A percentile compares a stretch with the other conserved stretches of the same genome.
Evolutionary conservation across 1,140 invertebrate species (phyloP).

Genomic region (Aphelinus atriplicis): DNA sequence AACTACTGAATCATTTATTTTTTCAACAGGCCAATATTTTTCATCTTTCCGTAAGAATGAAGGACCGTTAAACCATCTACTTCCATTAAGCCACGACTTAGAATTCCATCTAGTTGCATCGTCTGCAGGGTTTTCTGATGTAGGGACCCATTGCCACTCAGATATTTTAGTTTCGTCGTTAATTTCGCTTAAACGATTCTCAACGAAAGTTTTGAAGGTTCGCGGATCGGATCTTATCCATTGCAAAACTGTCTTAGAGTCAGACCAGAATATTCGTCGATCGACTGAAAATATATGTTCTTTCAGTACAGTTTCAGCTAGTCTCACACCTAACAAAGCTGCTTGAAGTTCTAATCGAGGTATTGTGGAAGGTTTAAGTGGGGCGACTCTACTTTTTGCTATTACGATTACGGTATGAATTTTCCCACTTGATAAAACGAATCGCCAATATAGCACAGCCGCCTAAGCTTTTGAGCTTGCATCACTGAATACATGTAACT

Average conservation of each 20-base stretch:
- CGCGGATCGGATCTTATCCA: constrained; percentile 7
- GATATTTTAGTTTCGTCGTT: neutral
- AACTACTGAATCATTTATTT: too few relatives aligned
- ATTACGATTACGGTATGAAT: neutral
- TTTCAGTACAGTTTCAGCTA: neutral
- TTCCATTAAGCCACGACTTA: neutral
- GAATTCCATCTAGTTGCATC: neutral
- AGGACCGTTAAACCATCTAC: constrained; percentile 1
- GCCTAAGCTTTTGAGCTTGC: too few relatives aligned
- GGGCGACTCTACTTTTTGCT: constrained; percentile 16
- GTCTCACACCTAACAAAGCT: neutral
- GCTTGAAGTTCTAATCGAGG: constrained; percentile 12
- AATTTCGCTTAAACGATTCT: constrained; percentile 8
- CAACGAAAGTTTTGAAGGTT: neutral
- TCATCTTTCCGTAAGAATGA: neutral
- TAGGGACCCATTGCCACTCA: neutral
- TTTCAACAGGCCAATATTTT: neutral
- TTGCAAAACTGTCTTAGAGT: neutral
- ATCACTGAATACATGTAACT: neutral
- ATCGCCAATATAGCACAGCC: neutral
- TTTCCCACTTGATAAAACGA: neutral
- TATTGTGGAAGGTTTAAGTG: neutral
- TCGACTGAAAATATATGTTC: neutral
- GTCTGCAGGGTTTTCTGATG: constrained; percentile 6
- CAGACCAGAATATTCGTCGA: neutral